Base-by-base conservation (phyloP, 2,113 vertebrate species). In the Datnioides undecimradiatus region DNA sequence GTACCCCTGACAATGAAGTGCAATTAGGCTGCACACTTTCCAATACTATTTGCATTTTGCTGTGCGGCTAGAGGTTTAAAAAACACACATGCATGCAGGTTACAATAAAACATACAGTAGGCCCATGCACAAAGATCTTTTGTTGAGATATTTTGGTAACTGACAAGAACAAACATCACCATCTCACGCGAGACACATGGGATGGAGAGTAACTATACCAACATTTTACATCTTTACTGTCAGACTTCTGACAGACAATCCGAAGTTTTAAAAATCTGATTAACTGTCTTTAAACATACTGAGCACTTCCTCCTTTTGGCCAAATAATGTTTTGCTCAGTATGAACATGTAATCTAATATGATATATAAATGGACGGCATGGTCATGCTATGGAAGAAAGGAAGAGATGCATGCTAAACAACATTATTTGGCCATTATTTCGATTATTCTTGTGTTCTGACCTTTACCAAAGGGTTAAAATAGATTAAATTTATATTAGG, bases 401-500 rank as follows among this genome's bases (percentile, higher is more conserved):
- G 82, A 89, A 67, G 43, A 76, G 75, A 45, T 82, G 25, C 31
- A 79, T 80, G 62, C 72, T 66, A 73, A 80, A 88, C 82, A 92
- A 90, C 91, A 89, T 87, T 87, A 90, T 91, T 88, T 91, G 86
- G 73, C 63, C 78, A 88, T 93, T 91, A 88, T 87, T 89, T 86
- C 70, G 80, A 87, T 88, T 87, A 89, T 89, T 89, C 78, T 92
- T 90, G 60, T 85, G 82, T 87, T 87, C 72, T 91, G 87, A 90
- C 88, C 82, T 91, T 85, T 85, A 87, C 72, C 87, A 88, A 82
- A 81, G 86, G 87, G 86, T 90, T 88, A 84, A 89, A 89, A 91
- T 92, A 92, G 91, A 94, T 94, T 93, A 91, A 85, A 89, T 87
- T 84, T 86, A 85, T 90, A 93, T 93, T 94, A 94, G 89, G 85